These are phyloP conservation scores for Coenonympha arcania DNA, from an alignment of 2,888 invertebrate species.

Conservation along the genomic window DNA sequence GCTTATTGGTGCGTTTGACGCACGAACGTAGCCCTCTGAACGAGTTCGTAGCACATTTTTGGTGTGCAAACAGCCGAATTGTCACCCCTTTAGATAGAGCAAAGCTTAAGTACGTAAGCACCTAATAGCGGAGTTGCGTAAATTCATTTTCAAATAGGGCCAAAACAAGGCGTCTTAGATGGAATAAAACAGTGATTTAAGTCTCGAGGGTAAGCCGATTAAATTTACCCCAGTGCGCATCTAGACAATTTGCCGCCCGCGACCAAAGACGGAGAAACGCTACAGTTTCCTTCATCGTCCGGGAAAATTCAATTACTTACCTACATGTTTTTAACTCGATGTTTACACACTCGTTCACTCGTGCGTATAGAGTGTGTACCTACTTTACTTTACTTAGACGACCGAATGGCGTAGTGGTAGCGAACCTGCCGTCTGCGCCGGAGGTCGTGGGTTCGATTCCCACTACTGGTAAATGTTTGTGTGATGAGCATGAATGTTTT, in stretches of 20 bases:
- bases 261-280: constrained; percentile 3
- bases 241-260: constrained; percentile 11
- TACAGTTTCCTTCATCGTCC: not conserved
- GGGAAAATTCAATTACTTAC: constrained; percentile 6
- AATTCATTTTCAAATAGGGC: constrained; percentile 3
- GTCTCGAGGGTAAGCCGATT: constrained; percentile 15
- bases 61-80: no score
- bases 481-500: no score
- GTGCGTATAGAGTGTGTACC: not conserved
- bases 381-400: no score
- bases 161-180: constrained; percentile 3
- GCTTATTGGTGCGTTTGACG: no score
- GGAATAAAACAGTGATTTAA: constrained; percentile 14
- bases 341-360: not conserved
- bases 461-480: no score
- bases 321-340: not conserved
- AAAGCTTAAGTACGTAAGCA: not conserved
- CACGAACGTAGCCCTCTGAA: no score
- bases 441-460: no score
- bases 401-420: no score
- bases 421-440: no score
- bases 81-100: no score
- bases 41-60: no score
- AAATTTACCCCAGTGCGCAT: constrained; percentile 12
- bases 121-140: not conserved